phyloP scores from a whole-genome alignment of 1,140 invertebrate species.

The Vollenhovia emeryi region DNA sequence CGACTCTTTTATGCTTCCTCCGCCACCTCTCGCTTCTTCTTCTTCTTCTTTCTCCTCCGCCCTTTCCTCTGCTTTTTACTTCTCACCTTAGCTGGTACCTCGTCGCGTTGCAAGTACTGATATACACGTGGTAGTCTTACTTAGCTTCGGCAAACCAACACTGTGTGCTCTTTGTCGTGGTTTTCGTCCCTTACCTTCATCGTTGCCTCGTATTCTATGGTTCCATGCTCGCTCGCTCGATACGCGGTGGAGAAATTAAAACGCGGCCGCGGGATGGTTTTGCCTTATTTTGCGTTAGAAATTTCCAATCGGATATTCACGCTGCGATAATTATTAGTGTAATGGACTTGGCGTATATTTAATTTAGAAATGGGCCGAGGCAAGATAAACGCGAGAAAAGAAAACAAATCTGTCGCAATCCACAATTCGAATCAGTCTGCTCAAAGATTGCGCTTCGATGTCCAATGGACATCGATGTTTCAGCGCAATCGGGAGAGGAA shows the following conservation, averaged over 20 bases:
- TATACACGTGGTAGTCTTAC: constrained; percentile 70
- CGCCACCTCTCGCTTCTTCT: constrained; percentile 36
- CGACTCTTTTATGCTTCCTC: constrained; percentile 83
- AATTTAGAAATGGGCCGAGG: not conserved
- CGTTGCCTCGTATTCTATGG: constrained; percentile 13
- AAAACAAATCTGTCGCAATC: constrained; percentile 17
- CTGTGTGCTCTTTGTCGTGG: constrained; percentile 5
- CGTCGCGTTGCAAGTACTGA: constrained; percentile 62
- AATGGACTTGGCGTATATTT: not conserved
- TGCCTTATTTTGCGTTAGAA: constrained; percentile 1
- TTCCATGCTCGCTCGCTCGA: not conserved
- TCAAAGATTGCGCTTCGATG: constrained; percentile 59
- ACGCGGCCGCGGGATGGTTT: not conserved
- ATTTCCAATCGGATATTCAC: not conserved
- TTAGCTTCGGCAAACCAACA: constrained; percentile 54
- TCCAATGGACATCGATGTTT: constrained; percentile 64
- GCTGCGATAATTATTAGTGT: not conserved
- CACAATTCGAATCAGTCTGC: constrained; percentile 26
- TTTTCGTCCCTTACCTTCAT: constrained; percentile 7
- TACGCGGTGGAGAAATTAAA: constrained; percentile 16
- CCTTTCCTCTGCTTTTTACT: constrained; percentile 50
- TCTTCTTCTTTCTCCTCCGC: not conserved
- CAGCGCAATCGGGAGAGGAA: constrained; percentile 28
- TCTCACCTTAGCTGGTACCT: constrained; percentile 47
- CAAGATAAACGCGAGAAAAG: not conserved